Percentiles rank a stretch among this genome's conserved stretches.
phyloP scores from a whole-genome alignment of 2,888 invertebrate genomes.

The Ommatoiulus sabulosus region DNA sequence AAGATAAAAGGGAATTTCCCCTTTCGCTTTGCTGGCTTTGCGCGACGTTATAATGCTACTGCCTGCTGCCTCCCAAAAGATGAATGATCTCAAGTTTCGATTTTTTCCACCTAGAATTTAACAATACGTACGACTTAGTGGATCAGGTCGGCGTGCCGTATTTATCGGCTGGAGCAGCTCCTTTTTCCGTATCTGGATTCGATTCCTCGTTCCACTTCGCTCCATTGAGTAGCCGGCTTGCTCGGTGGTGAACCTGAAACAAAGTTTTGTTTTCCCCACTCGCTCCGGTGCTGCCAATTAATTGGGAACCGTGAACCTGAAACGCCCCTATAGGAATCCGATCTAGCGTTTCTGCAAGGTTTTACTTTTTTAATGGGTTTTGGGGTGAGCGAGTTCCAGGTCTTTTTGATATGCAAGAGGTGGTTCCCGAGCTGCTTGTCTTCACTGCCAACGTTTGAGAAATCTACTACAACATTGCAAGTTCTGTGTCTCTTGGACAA shows the following conservation, averaged over 20 bases:
- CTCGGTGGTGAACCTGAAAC: not conserved
- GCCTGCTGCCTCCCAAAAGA: not conserved
- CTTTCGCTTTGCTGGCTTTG: slow-evolving; percentile 16
- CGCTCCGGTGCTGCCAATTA: not conserved
- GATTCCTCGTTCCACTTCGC: not conserved
- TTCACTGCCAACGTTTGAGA: too few species aligned
- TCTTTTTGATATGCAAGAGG: too few species aligned
- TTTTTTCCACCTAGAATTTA: not conserved
- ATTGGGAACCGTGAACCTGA: slow-evolving; percentile 9
- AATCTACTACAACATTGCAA: too few species aligned
- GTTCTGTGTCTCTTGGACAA: too few species aligned
- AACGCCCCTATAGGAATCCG: not conserved
- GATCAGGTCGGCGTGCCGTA: not conserved
- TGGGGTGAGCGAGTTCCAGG: not conserved
- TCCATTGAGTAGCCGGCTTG: not conserved
- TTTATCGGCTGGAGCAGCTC: slow-evolving; percentile 1
- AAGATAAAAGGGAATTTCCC: slow-evolving; percentile 22
- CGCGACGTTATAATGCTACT: not conserved
- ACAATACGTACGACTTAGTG: not conserved
- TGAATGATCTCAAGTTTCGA: not conserved
- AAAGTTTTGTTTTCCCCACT: not conserved
- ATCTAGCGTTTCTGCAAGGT: not conserved
- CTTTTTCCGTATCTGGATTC: not conserved
- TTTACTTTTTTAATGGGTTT: not conserved
- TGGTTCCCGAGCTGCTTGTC: not conserved